Base-by-base conservation (phyloP, 2,113 vertebrate species). In the Cinclus cinclus region DNA sequence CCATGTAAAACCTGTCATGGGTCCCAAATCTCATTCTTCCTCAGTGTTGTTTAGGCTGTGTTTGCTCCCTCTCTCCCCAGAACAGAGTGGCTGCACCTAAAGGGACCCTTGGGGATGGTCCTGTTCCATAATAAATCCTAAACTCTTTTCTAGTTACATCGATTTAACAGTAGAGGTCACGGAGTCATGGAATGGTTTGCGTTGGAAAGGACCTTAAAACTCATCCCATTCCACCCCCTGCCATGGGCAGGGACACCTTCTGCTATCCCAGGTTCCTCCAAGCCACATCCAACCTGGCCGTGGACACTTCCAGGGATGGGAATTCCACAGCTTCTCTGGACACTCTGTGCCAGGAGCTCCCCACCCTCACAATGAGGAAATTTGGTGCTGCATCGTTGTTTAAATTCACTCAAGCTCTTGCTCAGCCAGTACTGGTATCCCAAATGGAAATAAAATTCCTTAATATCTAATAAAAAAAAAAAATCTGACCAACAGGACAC, bases 251-350 rank as follows among this genome's bases (percentile, higher is more conserved):
- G 21, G 25, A 37, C 41, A 37, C 2, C 7, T 83, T 2, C 15
- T 12, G 28, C 18, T 8, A 0, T 3, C 35, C 42, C 63, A 77
- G 35, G 7, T 0, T 62, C 7, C 35, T 63, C 71, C 71, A 76
- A 63, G 4, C 17, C 6, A 7, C 0, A 0, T 41, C 55, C 47
- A 69, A 0, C 14, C 41, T 76, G 62, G 21, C 14, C 47, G 62
- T 31, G 71, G 22, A 17, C 35, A 83, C 17, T 55, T 9, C 14
- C 55, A 83, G 63, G 15, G 35, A 23, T 33, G 13, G 27, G 50
- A 30, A 30, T 52, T 31, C 87, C 70, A 55, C 30, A 83, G 21
- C 21, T 55, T 31, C 55, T 55, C 63, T 69, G 71, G 18, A 22
- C 4, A 55, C 0, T 22, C 41, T 42, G 25, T 49, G 56, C 55